Evolutionary conservation across 2,888 invertebrate genomes (phyloP).

Genomic region (Drosophila siamana): DNA sequence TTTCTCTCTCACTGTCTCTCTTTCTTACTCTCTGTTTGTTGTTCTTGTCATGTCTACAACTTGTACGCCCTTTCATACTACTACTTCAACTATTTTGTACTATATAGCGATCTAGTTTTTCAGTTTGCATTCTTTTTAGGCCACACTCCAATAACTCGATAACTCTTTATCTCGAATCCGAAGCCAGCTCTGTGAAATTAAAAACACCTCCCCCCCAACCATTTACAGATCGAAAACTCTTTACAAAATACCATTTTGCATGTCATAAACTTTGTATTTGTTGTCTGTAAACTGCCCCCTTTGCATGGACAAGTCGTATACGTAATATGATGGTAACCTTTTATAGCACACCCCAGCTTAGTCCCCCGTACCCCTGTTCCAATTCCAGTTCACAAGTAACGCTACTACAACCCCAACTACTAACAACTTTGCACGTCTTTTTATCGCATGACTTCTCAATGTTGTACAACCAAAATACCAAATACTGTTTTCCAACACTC

Average conservation of each 20-base stretch:
- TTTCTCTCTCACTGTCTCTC: conserved; percentile 5
- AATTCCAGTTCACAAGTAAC: conserved; percentile 4
- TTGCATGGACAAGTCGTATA: conserved; percentile 41
- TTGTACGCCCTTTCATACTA: conserved; percentile 9
- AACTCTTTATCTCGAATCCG: not conserved
- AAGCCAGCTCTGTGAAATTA: conserved; percentile 18
- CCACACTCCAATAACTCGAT: conserved; percentile 15
- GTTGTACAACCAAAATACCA: conserved; percentile 32
- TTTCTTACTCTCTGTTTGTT: conserved; percentile 57
- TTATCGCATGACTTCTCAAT: conserved; percentile 46
- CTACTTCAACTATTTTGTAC: conserved; percentile 1
- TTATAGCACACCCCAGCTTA: conserved; percentile 24
- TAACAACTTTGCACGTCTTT: conserved; percentile 37
- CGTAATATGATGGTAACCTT: not conserved
- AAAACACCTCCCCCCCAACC: conserved; percentile 10
- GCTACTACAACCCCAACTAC: not conserved
- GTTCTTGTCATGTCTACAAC: conserved; percentile 60
- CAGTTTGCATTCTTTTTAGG: conserved; percentile 27
- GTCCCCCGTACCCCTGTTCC: conserved; percentile 17
- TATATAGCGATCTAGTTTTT: conserved; percentile 20
- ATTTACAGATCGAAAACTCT: conserved; percentile 45
- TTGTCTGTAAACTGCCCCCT: conserved; percentile 17
- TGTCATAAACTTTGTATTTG: conserved; percentile 21
- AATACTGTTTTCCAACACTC: conserved; percentile 16
- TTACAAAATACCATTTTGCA: conserved; percentile 31